Conservation (phyloP, 2,797 vertebrate genomes). For the Silurus lanzhouensis region DNA sequence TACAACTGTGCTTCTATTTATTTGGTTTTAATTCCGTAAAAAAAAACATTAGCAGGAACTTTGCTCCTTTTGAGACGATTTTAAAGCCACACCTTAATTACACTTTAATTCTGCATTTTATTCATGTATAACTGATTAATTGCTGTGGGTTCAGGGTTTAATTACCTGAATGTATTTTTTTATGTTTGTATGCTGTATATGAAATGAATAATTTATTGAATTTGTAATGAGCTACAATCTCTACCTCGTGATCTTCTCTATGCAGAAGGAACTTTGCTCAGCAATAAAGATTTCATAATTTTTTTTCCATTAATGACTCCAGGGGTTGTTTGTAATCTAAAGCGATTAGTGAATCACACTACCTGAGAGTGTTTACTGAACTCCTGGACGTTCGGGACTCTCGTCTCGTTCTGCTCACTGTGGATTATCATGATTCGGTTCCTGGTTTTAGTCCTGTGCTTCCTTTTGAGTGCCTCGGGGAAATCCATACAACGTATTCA, state of each 20-base stretch:
- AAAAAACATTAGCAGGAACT: neutral
- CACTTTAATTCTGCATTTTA: neutral
- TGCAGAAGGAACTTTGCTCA: slow-evolving; percentile 28
- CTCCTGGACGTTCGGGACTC: neutral
- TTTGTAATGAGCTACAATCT: neutral
- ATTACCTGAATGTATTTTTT: too few relatives aligned
- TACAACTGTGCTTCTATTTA: neutral
- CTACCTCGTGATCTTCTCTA: neutral
- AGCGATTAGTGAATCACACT: neutral
- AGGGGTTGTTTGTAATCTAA: slow-evolving; percentile 27
- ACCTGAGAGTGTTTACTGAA: too few relatives aligned
- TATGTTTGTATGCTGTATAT: neutral
- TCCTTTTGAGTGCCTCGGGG: slow-evolving; percentile 68
- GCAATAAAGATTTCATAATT: neutral
- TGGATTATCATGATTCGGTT: slow-evolving; percentile 58
- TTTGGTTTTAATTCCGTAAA: neutral
- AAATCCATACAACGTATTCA: slow-evolving; percentile 25
- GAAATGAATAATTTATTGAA: neutral
- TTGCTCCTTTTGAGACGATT: neutral
- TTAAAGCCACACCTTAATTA: neutral
- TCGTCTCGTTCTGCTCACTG: neutral
- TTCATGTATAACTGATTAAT: neutral
- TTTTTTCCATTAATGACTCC: neutral
- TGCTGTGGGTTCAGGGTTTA: neutral
- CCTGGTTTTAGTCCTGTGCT: slow-evolving; percentile 30